Percentiles rank a stretch among this genome's conserved stretches.
Evolutionary conservation across 2,797 vertebrate species (phyloP).

Genomic region (Syngnathus rostellatus): DNA sequence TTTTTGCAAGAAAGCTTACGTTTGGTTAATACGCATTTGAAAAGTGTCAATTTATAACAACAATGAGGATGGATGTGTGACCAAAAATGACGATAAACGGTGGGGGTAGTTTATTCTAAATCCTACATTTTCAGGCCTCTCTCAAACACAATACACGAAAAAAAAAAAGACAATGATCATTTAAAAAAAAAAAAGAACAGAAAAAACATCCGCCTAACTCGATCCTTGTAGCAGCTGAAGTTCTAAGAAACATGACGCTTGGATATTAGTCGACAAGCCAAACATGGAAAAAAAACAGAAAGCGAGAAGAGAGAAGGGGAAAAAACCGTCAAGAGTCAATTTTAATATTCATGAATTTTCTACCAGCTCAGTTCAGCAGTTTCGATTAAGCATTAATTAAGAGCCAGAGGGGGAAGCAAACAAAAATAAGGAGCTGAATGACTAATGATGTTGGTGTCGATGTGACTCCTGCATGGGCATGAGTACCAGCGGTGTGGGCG

Average conservation of each 20-base stretch:
- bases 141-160: conserved; percentile 2
- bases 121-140: not conserved
- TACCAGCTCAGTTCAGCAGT: conserved; percentile 99
- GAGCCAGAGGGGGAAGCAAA: conserved; percentile 99
- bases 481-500: conserved; percentile 80
- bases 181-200: conserved; percentile 5
- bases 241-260: conserved; percentile 70
- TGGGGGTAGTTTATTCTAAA: not conserved
- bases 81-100: too few species aligned
- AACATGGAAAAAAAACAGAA: conserved; percentile 11
- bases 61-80: not conserved
- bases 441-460: conserved; percentile 95
- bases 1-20: not conserved
- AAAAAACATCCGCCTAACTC: conserved; percentile 13
- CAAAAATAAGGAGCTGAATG: conserved; percentile 99
- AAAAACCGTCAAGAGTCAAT: conserved; percentile 87
- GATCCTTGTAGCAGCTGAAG: conserved; percentile 27
- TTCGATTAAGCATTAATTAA: conserved; percentile 99
- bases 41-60: not conserved
- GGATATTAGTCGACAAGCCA: conserved; percentile 54
- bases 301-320: conserved; percentile 35
- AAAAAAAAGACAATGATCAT: not conserved
- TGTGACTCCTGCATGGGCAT: conserved; percentile 62
- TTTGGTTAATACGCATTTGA: not conserved
- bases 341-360: conserved; percentile 99